These are phyloP conservation scores for Luehdorfia chinensis DNA, from an alignment of 1,140 invertebrate species.

Conservation along the genomic window DNA sequence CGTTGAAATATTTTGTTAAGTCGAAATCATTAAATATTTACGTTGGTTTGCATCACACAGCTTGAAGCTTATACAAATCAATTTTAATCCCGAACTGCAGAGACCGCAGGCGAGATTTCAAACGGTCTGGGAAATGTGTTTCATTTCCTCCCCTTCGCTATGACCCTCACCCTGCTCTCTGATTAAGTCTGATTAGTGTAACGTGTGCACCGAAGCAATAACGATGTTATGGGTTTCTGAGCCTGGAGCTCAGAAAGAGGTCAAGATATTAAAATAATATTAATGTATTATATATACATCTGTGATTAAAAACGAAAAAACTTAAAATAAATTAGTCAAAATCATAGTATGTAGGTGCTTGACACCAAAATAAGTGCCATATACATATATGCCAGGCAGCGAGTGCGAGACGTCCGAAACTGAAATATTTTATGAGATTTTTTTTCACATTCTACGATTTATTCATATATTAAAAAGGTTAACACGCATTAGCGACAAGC, in stretches of 20 bases:
- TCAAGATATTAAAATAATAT: background rate
- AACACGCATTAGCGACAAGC: too few species aligned
- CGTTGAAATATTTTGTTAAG: too few species aligned
- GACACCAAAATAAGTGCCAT: too few species aligned
- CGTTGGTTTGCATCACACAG: background rate
- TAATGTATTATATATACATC: too few species aligned
- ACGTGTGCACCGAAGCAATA: slow-evolving; percentile 2
- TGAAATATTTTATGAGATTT: too few species aligned
- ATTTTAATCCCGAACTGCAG: slow-evolving; percentile 4
- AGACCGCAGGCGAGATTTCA: background rate
- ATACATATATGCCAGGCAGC: too few species aligned
- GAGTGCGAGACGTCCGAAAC: too few species aligned
- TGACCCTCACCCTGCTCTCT: background rate
- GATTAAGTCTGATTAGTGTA: slow-evolving; percentile 11
- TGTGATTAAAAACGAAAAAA: too few species aligned
- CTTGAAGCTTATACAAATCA: slow-evolving; percentile 2
- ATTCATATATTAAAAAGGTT: too few species aligned
- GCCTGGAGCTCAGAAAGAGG: background rate
- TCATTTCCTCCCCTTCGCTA: slow-evolving; percentile 9
- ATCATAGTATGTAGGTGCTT: too few species aligned
- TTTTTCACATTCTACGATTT: too few species aligned
- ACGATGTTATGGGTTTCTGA: background rate
- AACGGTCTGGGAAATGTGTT: slow-evolving; percentile 8
- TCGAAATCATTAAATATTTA: background rate
- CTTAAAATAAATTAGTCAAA: too few species aligned